Evolutionary conservation across 2,888 invertebrate species (phyloP).

Genomic region (Tenodera sinensis): DNA sequence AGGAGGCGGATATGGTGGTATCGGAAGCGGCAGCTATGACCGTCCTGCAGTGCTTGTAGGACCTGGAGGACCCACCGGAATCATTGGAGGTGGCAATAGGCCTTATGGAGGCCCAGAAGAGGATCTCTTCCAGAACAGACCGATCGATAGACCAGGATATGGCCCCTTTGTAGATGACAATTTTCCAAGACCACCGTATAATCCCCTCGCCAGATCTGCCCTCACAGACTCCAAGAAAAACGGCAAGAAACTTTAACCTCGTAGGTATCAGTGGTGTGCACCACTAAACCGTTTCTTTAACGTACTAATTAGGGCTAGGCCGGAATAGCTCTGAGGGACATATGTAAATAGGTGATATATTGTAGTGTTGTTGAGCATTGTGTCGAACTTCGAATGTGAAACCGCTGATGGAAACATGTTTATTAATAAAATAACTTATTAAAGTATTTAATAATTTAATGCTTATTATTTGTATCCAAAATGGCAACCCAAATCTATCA

Average conservation of each 20-base stretch:
- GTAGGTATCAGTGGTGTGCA: background rate
- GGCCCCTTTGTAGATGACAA: slow-evolving; percentile 18
- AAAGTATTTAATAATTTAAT: too few species aligned
- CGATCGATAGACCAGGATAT: slow-evolving; percentile 14
- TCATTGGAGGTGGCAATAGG: slow-evolving; percentile 42
- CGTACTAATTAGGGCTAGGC: background rate
- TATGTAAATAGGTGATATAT: too few species aligned
- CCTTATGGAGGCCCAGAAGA: background rate
- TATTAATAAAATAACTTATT: too few species aligned
- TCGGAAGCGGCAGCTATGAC: background rate
- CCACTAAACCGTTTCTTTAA: background rate
- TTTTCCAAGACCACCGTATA: slow-evolving; percentile 13
- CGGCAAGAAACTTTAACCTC: slow-evolving; percentile 8
- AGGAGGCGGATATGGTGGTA: background rate
- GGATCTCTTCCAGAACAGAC: background rate
- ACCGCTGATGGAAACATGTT: too few species aligned
- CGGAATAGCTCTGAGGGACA: too few species aligned
- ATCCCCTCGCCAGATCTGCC: slow-evolving; percentile 23
- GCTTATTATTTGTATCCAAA: too few species aligned
- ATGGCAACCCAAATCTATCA: too few species aligned
- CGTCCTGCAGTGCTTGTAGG: slow-evolving; percentile 43
- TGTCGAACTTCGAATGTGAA: too few species aligned
- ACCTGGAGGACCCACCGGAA: slow-evolving; percentile 54
- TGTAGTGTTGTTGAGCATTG: too few species aligned
- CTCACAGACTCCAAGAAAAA: slow-evolving; percentile 12